A percentile compares a stretch with the other conserved stretches of the same genome.
Evolutionary conservation across 2,888 invertebrate genomes (phyloP).

Genomic region (Vanessa cardui): DNA sequence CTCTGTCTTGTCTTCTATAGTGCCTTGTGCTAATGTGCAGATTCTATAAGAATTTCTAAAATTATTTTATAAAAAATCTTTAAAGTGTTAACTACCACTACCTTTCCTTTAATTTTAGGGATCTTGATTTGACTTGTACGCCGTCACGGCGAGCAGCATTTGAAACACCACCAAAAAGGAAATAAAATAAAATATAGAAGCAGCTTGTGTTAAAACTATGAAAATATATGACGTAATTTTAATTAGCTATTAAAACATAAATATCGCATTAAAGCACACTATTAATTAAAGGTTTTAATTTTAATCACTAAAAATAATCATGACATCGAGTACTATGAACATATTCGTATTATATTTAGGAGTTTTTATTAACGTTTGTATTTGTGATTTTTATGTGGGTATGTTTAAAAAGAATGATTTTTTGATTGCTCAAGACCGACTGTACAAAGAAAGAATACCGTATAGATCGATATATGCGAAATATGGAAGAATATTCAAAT

Average conservation of each 20-base stretch:
- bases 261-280: background rate
- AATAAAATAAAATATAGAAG: no score
- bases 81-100: no score
- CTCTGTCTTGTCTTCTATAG: no score
- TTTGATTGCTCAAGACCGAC: slow-evolving; percentile 61
- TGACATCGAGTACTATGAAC: slow-evolving; percentile 21
- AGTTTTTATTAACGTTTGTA: slow-evolving; percentile 16
- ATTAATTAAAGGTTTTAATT: background rate
- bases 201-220: background rate
- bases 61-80: no score
- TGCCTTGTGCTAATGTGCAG: no score
- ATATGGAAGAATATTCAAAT: slow-evolving; percentile 65
- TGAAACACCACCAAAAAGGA: no score
- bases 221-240: background rate
- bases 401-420: slow-evolving; percentile 67
- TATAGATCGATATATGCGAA: slow-evolving; percentile 51
- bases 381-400: slow-evolving; percentile 63
- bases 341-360: slow-evolving; percentile 17
- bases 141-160: no score
- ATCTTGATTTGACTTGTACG: no score
- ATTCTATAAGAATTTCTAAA: no score
- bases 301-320: background rate
- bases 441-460: slow-evolving; percentile 55
- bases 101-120: no score
- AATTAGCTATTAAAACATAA: slow-evolving; percentile 4